phyloP scores from a whole-genome alignment of 1,140 invertebrate genomes.

The Tetraneura akinire region DNA sequence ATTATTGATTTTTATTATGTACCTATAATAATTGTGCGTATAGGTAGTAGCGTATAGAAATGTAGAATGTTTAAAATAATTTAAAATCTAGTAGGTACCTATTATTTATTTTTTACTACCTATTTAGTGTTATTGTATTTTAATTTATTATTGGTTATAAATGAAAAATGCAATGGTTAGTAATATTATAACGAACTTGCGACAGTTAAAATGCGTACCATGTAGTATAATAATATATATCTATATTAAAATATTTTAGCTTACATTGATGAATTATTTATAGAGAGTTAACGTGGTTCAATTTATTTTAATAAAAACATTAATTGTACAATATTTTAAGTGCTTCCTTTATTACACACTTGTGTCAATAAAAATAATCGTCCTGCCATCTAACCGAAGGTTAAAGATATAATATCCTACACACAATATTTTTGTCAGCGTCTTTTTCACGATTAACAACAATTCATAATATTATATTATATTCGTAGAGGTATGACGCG shows the following conservation, averaged over 20 bases:
- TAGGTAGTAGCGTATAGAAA: too few species aligned
- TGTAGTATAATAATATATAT: background rate
- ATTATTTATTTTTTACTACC: too few species aligned
- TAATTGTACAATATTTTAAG: background rate
- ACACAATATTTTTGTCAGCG: constrained; percentile 5
- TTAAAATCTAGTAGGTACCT: too few species aligned
- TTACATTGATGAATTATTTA: background rate
- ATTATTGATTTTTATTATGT: too few species aligned
- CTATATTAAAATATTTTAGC: background rate
- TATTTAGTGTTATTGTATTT: too few species aligned
- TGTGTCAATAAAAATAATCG: constrained; percentile 10
- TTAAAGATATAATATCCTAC: constrained; percentile 36
- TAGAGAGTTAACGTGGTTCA: background rate
- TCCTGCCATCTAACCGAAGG: constrained; percentile 10
- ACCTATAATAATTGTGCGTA: too few species aligned
- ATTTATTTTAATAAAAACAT: constrained; percentile 47
- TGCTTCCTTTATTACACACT: background rate
- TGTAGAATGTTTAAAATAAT: too few species aligned
- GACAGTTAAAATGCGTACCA: background rate
- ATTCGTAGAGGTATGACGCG: background rate
- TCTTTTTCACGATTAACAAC: constrained; percentile 16
- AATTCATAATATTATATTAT: constrained; percentile 2
- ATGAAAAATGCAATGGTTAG: too few species aligned
- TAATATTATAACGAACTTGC: too few species aligned
- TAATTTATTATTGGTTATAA: too few species aligned